Conservation (phyloP, 2,888 invertebrate species). For the Pollenia griseotomentosa region DNA sequence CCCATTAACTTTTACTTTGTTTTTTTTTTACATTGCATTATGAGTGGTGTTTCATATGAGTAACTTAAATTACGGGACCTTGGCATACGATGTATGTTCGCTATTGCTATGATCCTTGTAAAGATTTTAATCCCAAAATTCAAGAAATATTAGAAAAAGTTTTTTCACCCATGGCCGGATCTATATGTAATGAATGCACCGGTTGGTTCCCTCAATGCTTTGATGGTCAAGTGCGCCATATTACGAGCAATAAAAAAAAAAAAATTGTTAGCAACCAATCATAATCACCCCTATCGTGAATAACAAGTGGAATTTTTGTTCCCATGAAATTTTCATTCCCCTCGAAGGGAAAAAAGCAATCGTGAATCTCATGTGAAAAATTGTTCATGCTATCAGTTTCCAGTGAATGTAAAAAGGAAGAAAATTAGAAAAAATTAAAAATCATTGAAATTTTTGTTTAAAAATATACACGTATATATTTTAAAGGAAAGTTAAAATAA, state of each 20-base stretch:
- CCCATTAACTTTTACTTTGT: neutral
- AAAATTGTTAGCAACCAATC: slow-evolving; percentile 83
- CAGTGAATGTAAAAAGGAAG: too few species aligned
- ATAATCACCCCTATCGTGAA: slow-evolving; percentile 81
- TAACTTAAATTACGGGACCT: slow-evolving; percentile 93
- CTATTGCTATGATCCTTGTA: slow-evolving; percentile 96
- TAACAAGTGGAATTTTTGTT: too few species aligned
- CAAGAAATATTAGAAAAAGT: slow-evolving; percentile 90
- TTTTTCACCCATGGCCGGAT: slow-evolving; percentile 86
- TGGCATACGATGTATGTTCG: slow-evolving; percentile 96
- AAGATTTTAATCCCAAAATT: slow-evolving; percentile 90
- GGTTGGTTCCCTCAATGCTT: slow-evolving; percentile 92
- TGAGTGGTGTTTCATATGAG: slow-evolving; percentile 86
- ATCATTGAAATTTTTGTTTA: too few species aligned
- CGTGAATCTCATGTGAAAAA: slow-evolving; percentile 79
- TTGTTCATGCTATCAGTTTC: too few species aligned
- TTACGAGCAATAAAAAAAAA: slow-evolving; percentile 88
- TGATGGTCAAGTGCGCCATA: slow-evolving; percentile 89
- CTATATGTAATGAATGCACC: slow-evolving; percentile 88
- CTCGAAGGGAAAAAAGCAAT: too few species aligned
- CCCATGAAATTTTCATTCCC: too few species aligned
- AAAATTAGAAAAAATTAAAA: too few species aligned
- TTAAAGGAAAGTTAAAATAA: too few species aligned
- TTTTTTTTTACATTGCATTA: slow-evolving; percentile 87
- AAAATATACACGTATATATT: too few species aligned